Percentiles rank a stretch among this genome's conserved stretches.
Evolutionary conservation across 30 jellyfish, hydroid and myxozoan genomes (phyloP).

Genomic region (Calvadosia cruxmelitensis): DNA sequence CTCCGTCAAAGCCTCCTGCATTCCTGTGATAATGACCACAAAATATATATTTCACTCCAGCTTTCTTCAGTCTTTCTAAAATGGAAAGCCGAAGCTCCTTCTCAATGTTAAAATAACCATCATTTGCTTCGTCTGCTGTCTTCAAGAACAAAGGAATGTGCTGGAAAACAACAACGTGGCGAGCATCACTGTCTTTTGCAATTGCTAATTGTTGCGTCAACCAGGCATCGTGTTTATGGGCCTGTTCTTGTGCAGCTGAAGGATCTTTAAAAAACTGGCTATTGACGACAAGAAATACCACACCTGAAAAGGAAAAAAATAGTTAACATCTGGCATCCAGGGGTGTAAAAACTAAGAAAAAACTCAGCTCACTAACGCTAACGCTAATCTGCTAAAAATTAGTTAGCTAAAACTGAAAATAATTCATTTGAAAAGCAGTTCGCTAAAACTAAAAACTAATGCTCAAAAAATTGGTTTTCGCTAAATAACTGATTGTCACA

Average conservation of each 20-base stretch:
- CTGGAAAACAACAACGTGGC: conserved; percentile 63
- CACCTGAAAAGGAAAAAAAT: conserved; percentile 31
- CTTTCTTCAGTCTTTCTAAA: conserved; percentile 28
- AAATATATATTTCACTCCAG: conserved; percentile 63
- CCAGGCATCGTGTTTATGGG: conserved; percentile 70
- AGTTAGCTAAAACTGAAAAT: neutral
- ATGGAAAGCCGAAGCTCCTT: conserved; percentile 20
- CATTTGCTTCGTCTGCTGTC: conserved; percentile 55
- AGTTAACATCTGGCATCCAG: neutral
- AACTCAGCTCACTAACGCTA: too few relatives aligned
- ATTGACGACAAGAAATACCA: conserved; percentile 48
- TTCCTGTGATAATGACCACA: conserved; percentile 94
- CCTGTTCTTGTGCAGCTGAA: conserved; percentile 27
- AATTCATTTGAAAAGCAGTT: neutral
- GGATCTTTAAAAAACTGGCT: conserved; percentile 65
- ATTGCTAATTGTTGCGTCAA: conserved; percentile 46
- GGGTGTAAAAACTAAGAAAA: too few relatives aligned
- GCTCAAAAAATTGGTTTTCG: too few relatives aligned
- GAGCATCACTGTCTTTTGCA: conserved; percentile 21
- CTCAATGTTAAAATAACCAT: conserved; percentile 69
- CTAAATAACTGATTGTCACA: too few relatives aligned
- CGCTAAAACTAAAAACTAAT: too few relatives aligned
- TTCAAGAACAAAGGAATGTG: conserved; percentile 86
- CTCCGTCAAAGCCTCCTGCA: conserved; percentile 82
- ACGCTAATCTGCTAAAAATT: too few relatives aligned